Evolutionary conservation across 2,888 invertebrate genomes (phyloP), one percentile per base, ranked within the genome.

Genomic region (Pinctada fucata): DNA sequence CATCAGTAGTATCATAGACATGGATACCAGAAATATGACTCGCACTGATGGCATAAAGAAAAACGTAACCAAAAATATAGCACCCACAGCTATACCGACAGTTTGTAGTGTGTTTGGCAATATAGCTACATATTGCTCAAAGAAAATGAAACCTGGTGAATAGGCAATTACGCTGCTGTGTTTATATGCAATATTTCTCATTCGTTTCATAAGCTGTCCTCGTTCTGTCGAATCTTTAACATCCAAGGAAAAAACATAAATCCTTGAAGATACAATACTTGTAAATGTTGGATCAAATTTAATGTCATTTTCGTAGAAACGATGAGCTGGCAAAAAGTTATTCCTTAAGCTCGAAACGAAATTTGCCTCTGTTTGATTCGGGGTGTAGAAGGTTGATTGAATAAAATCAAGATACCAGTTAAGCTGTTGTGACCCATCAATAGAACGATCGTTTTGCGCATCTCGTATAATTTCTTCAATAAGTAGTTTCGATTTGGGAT

Each of bases 141-240:
- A 88, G 71, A 82, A 88, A 16, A 88, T 79, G 67, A 88, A 89
- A 64, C 81, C 64, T 3, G 84, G 82, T 6, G 84, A 81, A 70
- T 82, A 88, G 0, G 85, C 86, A 67, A 86, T 79, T 1, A 85
- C 78, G 4, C 83, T 77, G 5, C 87, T 31, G 2, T 79, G 70
- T 13, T 85, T 85, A 31, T 31, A 31, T 13, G 81, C 76, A 0
- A 87, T 63, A 47, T 85, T 77, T 48, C 89, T 79, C 82, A 88
- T 82, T 31, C 77, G 49, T 45, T 83, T 13, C 87, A 90, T 89
- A 64, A 86, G 75, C 6, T 85, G 63, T 0, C 86, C 88, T 75
- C 88, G 87, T 13, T 79, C 71, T 10, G 79, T 79, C 4, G 97
- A 97, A 75, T 97, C 96, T 76, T 96, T 96, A 66, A 98, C 96